Conservation (phyloP, 2,113 vertebrate genomes). For the Patagioenas fasciata region DNA sequence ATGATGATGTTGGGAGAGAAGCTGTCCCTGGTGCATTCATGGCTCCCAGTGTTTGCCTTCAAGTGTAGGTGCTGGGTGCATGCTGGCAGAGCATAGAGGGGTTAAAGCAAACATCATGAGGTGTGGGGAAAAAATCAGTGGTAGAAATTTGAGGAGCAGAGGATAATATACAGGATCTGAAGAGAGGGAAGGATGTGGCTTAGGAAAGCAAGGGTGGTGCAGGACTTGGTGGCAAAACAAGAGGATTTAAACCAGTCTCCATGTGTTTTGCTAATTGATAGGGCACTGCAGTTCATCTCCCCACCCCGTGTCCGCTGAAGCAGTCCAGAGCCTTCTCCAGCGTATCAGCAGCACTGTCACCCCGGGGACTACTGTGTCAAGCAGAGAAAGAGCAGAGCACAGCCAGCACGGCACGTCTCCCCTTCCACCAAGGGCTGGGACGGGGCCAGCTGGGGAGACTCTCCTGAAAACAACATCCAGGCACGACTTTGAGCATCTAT, state of each 20-base stretch:
- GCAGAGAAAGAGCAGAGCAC: not conserved
- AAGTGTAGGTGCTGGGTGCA: not conserved
- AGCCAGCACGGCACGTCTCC: not conserved
- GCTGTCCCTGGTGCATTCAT: not conserved
- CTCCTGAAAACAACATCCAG: not conserved
- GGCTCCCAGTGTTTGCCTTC: not conserved
- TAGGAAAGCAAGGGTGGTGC: not conserved
- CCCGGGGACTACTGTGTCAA: not conserved
- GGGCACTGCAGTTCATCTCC: not conserved
- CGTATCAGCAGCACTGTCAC: not conserved
- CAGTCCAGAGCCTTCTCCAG: not conserved
- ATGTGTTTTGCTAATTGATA: rapidly evolving
- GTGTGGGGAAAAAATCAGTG: not conserved
- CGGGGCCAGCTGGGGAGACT: rapidly evolving
- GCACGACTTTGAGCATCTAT: rapidly evolving
- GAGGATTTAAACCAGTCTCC: not conserved
- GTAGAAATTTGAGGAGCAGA: not conserved
- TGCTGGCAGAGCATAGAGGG: not conserved
- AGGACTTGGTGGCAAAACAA: not conserved
- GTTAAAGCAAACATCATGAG: not conserved
- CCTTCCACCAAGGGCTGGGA: not conserved
- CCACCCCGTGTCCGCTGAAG: rapidly evolving
- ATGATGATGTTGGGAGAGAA: not conserved
- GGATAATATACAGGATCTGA: not conserved
- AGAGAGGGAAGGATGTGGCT: not conserved